Percentiles rank a stretch among this genome's conserved stretches.
Evolutionary conservation across 2,888 invertebrate genomes (phyloP).

Genomic region (Polietes domitor): DNA sequence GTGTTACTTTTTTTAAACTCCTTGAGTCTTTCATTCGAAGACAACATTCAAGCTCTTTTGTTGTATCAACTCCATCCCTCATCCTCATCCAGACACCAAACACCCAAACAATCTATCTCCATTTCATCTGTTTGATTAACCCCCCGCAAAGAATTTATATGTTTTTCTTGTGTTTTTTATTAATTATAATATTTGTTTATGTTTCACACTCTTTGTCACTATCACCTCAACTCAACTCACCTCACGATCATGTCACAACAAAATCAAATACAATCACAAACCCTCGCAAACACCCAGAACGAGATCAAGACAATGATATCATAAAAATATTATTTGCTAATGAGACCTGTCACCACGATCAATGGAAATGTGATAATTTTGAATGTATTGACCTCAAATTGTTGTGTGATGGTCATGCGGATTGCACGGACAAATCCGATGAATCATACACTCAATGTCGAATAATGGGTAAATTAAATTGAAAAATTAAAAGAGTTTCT

Average conservation of each 20-base stretch:
- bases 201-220: background rate
- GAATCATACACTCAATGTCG: slow-evolving; percentile 79
- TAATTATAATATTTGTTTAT: slow-evolving; percentile 1
- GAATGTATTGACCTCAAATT: slow-evolving; percentile 83
- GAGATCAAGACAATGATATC: slow-evolving; percentile 64
- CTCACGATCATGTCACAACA: slow-evolving; percentile 30
- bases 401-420: slow-evolving; percentile 83
- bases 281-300: slow-evolving; percentile 63
- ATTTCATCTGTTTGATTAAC: background rate
- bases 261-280: slow-evolving; percentile 59
- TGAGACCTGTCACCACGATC: slow-evolving; percentile 75
- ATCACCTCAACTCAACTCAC: background rate
- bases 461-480: slow-evolving; percentile 74
- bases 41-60: too few species aligned
- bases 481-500: background rate
- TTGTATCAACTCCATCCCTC: too few species aligned
- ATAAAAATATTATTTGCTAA: slow-evolving; percentile 61
- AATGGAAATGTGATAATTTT: slow-evolving; percentile 85
- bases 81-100: background rate
- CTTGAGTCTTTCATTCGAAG: too few species aligned
- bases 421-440: slow-evolving; percentile 85
- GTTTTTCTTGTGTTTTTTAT: background rate
- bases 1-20: too few species aligned
- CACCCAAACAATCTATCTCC: background rate
- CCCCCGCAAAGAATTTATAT: background rate